Percentiles rank a stretch among this genome's conserved stretches.
These are phyloP conservation scores for Tiliacea citrago DNA, from an alignment of 2,888 invertebrate species.

Conservation along the genomic window DNA sequence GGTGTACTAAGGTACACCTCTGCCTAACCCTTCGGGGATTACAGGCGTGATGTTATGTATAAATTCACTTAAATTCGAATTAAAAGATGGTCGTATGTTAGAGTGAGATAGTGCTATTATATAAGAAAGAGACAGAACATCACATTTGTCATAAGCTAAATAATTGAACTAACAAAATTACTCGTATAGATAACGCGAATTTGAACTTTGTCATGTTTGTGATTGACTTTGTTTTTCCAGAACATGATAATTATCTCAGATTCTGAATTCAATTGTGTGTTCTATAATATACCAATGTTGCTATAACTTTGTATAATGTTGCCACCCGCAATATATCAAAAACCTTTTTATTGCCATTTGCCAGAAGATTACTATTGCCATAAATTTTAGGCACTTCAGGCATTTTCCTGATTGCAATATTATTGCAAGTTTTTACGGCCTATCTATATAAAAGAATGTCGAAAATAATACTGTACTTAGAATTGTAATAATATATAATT, in stretches of 20 bases:
- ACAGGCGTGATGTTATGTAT: too few relatives aligned
- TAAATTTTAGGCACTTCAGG: not conserved
- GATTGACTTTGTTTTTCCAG: too few relatives aligned
- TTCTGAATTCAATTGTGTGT: not conserved
- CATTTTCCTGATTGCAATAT: not conserved
- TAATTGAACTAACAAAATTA: not conserved
- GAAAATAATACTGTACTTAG: slow-evolving; percentile 30
- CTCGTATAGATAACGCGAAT: not conserved
- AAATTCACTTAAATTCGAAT: not conserved
- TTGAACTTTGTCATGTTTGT: not conserved
- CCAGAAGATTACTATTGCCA: not conserved
- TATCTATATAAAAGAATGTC: not conserved
- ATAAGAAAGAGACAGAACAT: not conserved
- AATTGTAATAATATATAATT: slow-evolving; percentile 31
- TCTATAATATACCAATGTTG: not conserved
- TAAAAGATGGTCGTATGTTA: not conserved
- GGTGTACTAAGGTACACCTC: too few relatives aligned
- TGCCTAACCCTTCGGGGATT: too few relatives aligned
- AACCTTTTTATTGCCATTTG: not conserved
- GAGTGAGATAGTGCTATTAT: not conserved
- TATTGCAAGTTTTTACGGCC: not conserved
- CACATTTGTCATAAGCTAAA: not conserved
- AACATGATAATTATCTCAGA: too few relatives aligned
- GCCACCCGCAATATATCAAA: not conserved
- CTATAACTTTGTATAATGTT: not conserved